Evolutionary conservation across 1,140 invertebrate species (phyloP).

Genomic region (Brachionus angularis): DNA sequence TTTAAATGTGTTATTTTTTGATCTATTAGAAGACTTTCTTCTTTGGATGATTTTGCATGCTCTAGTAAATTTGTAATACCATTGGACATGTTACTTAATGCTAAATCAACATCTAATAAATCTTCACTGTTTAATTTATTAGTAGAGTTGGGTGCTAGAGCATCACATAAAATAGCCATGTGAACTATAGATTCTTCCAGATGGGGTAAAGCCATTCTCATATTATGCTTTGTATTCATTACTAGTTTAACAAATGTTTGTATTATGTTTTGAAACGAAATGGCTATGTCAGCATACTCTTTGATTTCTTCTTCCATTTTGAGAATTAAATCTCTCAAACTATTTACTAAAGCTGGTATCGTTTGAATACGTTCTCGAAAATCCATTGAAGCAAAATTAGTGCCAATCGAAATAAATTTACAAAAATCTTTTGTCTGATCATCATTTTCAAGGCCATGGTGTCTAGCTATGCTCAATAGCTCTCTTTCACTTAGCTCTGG

Average conservation of each 20-base stretch:
- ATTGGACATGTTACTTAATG: slow-evolving; percentile 6
- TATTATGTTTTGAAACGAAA: slow-evolving; percentile 16
- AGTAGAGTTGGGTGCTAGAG: background rate
- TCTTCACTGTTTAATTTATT: background rate
- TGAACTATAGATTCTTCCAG: slow-evolving; percentile 22
- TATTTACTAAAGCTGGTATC: slow-evolving; percentile 21
- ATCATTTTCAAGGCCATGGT: slow-evolving; percentile 35
- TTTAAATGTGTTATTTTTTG: slow-evolving; percentile 10
- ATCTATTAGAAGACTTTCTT: slow-evolving; percentile 17
- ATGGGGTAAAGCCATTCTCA: slow-evolving; percentile 30
- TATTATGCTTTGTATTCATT: slow-evolving; percentile 33
- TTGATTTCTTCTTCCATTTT: slow-evolving; percentile 38
- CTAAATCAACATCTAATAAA: slow-evolving; percentile 16
- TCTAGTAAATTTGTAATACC: slow-evolving; percentile 19
- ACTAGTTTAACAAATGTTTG: slow-evolving; percentile 39
- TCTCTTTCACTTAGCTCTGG: slow-evolving; percentile 32
- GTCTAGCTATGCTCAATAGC: slow-evolving; percentile 8
- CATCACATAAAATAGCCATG: slow-evolving; percentile 22
- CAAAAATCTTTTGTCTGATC: slow-evolving; percentile 29
- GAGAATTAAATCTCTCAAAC: background rate
- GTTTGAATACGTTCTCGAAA: slow-evolving; percentile 5
- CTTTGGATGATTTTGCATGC: slow-evolving; percentile 9
- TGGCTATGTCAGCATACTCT: slow-evolving; percentile 38
- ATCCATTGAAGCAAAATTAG: slow-evolving; percentile 31
- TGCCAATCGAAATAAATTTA: slow-evolving; percentile 31